phyloP scores from a whole-genome alignment of 2,113 vertebrate species.

The Paramisgurnus dabryanus region DNA sequence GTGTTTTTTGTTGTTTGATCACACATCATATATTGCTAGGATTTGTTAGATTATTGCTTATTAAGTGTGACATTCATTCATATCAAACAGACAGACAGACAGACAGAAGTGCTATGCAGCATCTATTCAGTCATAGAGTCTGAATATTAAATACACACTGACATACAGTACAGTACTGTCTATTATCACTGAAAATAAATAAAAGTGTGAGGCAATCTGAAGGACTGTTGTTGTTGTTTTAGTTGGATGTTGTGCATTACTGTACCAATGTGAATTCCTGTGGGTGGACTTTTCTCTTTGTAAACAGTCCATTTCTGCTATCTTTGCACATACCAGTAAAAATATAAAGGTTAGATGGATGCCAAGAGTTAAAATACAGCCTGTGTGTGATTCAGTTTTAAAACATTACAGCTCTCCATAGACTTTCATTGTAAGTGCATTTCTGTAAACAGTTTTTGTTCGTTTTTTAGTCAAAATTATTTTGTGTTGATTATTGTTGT shows the following conservation, averaged over 20 bases:
- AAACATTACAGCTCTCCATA: not conserved
- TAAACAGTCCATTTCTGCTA: not conserved
- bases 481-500: not conserved
- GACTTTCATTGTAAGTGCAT: not conserved
- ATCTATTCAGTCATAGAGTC: too few relatives aligned
- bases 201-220: too few relatives aligned
- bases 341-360: too few relatives aligned
- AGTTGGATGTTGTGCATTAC: not conserved
- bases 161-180: too few relatives aligned
- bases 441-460: conserved; percentile 10
- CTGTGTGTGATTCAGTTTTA: not conserved
- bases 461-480: not conserved
- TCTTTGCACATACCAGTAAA: not conserved
- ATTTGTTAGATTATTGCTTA: conserved; percentile 33
- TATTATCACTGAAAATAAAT: not conserved
- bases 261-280: not conserved
- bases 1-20: not conserved
- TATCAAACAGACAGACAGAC: not conserved
- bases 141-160: not conserved
- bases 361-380: not conserved
- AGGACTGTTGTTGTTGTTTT: not conserved
- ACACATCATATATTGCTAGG: conserved; percentile 18
- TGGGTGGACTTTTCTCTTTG: not conserved
- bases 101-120: not conserved
- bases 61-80: conserved; percentile 28